Base-by-base conservation (phyloP, 2,888 invertebrate species). In the Andrena fulva region DNA sequence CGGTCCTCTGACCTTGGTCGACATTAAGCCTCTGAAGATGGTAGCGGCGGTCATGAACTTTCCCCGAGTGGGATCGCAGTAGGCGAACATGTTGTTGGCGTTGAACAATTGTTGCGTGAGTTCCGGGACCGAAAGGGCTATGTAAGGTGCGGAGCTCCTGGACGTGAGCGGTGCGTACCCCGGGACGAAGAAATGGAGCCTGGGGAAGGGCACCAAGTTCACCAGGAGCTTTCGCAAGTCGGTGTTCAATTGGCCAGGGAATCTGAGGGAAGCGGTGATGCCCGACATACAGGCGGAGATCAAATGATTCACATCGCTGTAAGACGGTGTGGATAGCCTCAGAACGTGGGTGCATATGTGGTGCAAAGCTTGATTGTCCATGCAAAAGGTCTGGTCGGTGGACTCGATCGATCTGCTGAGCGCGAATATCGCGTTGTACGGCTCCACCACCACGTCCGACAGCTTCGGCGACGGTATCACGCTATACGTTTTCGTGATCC, bases 161-260 rank as follows among this genome's bases (percentile, higher is more conserved):
- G 96, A 95, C 59, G 96, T 96, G 62, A 97, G 95, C 1, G 97
- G 97, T 79, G 97, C 96, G 93, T 97, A 96, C 60, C 96, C 97
- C 83, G 98, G 97, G 94, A 98, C 97, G 93, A 98, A 97, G 95
- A 98, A 98, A 93, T 98, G 98, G 67, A 98, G 95, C 87, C 97
- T 96, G 85, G 98, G 98, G 94, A 98, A 98, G 8, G 98, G 98
- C 16, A 98, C 98, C 98, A 99, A 98, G 95, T 99, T 99, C 77
- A 98, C 97, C 64, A 97, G 97, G 91, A 98, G 94, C 94, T 99
- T 97, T 87, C 98, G 95, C 84, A 99, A 95, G 94, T 98, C 98
- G 69, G 98, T 97, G 94, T 98, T 98, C 91, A 98, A 95, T 94
- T 98, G 98, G 89, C 98, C 98, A 27, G 98, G 98, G 95, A 99